phyloP scores from a whole-genome alignment of 2,888 invertebrate genomes.

The Baccha elongata region DNA sequence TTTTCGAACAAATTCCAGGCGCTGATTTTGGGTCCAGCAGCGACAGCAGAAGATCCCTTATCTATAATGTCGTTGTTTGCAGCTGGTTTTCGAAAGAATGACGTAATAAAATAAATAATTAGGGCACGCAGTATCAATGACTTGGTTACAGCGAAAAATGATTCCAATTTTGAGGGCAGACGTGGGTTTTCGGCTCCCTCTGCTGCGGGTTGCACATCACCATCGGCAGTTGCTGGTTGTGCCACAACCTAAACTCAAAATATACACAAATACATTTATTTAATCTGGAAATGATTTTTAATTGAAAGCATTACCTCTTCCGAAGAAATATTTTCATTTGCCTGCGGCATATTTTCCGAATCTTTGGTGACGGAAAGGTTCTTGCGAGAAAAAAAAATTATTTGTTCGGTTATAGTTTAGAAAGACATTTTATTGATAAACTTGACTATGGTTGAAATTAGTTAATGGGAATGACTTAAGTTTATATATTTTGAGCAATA shows the following conservation, averaged over 20 bases:
- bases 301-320: slow-evolving; percentile 41
- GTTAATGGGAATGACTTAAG: slow-evolving; percentile 4
- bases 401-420: slow-evolving; percentile 30
- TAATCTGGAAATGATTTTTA: background rate
- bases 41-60: slow-evolving; percentile 79
- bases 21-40: slow-evolving; percentile 82
- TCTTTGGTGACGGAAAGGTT: slow-evolving; percentile 7
- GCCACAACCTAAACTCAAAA: slow-evolving; percentile 43
- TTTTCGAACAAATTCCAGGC: slow-evolving; percentile 91
- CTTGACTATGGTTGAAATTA: slow-evolving; percentile 10
- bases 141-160: slow-evolving; percentile 92
- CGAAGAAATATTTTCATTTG: slow-evolving; percentile 31
- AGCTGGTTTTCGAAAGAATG: slow-evolving; percentile 90
- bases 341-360: slow-evolving; percentile 50
- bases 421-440: slow-evolving; percentile 44
- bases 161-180: slow-evolving; percentile 87
- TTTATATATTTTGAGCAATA: slow-evolving; percentile 4
- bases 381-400: slow-evolving; percentile 10
- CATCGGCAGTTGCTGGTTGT: slow-evolving; percentile 37
- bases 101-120: slow-evolving; percentile 96
- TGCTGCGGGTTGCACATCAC: slow-evolving; percentile 71
- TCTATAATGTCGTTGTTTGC: slow-evolving; percentile 79
- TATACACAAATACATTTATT: background rate
- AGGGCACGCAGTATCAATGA: slow-evolving; percentile 93
- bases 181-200: slow-evolving; percentile 74